phyloP scores from a whole-genome alignment of 2,888 invertebrate genomes.

The Cinara cedri region DNA sequence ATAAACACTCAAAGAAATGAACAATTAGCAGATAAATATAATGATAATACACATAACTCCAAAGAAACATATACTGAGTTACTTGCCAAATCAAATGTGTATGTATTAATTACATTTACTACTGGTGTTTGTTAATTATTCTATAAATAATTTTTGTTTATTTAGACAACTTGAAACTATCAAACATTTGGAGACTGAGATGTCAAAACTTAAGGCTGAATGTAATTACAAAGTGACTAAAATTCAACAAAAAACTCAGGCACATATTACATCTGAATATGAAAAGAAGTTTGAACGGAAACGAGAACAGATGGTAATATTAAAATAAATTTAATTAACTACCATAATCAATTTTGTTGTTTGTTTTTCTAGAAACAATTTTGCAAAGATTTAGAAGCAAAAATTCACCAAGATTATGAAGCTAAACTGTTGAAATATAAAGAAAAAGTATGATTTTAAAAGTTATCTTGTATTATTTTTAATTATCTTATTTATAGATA shows the following conservation, averaged over 20 bases:
- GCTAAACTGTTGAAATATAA: conserved; percentile 63
- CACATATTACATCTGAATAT: conserved; percentile 46
- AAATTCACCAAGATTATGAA: conserved; percentile 61
- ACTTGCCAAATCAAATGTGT: conserved; percentile 34
- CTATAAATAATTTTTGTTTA: conserved; percentile 14
- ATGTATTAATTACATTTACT: conserved; percentile 8
- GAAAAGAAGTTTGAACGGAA: conserved; percentile 53
- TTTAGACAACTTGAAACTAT: conserved; percentile 47
- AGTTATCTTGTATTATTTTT: conserved; percentile 61
- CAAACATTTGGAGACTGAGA: conserved; percentile 27
- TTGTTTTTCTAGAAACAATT: conserved; percentile 44
- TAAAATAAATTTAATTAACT: not conserved
- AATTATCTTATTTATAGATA: conserved; percentile 59
- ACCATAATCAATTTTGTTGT: not conserved
- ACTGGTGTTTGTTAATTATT: not conserved
- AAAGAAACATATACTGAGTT: conserved; percentile 29
- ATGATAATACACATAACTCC: not conserved
- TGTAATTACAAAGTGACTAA: conserved; percentile 49
- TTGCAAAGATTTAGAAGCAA: conserved; percentile 49
- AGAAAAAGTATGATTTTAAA: conserved; percentile 64
- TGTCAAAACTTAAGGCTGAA: conserved; percentile 29
- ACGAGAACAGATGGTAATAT: conserved; percentile 46
- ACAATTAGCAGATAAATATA: not conserved
- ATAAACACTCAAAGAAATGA: conserved; percentile 29
- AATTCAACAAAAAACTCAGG: conserved; percentile 53